Percentiles rank a stretch among this genome's conserved stretches.
These are phyloP conservation scores for Cyanoderma ruficeps DNA, from an alignment of 2,113 vertebrate species.

Conservation along the genomic window DNA sequence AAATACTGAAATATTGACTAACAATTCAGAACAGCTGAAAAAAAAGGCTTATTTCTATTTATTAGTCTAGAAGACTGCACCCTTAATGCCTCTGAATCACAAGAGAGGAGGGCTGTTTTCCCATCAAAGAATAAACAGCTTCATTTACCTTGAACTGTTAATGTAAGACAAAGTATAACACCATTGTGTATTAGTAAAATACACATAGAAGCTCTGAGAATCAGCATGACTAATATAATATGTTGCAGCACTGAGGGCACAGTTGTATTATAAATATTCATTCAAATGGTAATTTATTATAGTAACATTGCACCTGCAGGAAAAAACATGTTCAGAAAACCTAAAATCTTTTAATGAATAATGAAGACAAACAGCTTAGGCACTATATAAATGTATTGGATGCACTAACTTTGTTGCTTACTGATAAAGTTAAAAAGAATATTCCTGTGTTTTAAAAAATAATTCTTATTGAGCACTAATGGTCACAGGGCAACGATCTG, in stretches of 20 bases:
- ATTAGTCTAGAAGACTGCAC: background rate
- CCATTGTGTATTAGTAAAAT: background rate
- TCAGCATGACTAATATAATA: background rate
- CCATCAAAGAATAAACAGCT: background rate
- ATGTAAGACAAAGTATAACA: background rate
- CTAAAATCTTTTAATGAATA: background rate
- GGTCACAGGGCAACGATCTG: background rate
- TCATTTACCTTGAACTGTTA: background rate
- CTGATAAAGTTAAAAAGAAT: background rate
- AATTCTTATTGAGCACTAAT: background rate
- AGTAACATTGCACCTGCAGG: background rate
- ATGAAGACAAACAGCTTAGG: background rate
- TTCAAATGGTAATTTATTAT: conserved; percentile 10
- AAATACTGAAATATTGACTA: background rate
- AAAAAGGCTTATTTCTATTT: background rate
- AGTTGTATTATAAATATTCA: conserved; percentile 19
- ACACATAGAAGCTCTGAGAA: background rate
- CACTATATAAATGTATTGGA: background rate
- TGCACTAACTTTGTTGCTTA: background rate
- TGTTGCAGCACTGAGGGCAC: background rate
- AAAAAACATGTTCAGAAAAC: conserved; percentile 16
- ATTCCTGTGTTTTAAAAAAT: background rate
- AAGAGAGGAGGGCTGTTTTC: background rate
- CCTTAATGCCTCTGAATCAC: background rate
- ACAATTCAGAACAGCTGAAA: background rate